Evolutionary conservation across 2,113 vertebrate genomes (phyloP), one percentile per base, ranked within the genome.

Genomic region (Columbina picui): DNA sequence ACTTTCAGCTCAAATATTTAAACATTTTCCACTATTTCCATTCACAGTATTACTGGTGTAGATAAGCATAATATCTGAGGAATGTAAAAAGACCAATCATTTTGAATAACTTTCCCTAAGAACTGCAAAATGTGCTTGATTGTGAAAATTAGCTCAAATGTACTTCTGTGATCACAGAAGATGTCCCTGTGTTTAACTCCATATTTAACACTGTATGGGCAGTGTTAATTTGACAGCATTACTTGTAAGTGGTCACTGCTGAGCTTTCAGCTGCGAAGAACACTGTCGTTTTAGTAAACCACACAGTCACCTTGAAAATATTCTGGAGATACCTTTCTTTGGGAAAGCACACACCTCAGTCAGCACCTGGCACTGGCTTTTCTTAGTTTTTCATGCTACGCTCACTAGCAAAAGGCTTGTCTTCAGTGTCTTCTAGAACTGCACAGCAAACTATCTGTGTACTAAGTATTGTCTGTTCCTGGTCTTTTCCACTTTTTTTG

Each of bases 401-500:
- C n/a, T 87, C 45, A n/a, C 60, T 27, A 20, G 39, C 50, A 81
- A 71, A 68, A 61, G 52, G 53, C 76, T 93, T 27, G 47, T 93
- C 83, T 83, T 80, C 4, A 4, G 9, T 76, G 38, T 91, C 49
- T 76, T 69, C 56, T 77, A 1, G 39, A 41, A 74, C 59, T 71
- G 38, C 76, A 81, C 81, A 89, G 53, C 74, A 74, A 71, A 56
- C 9, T 87, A 6, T 85, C 67, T 91, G 90, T 96, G 34, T 87
- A 64, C 89, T 92, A 89, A 79, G 71, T 76, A 14, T 55, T 87
- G 80, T 93, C 63, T 89, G 69, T 93, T 93, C 86, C 82, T 91
- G 56, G 52, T 93, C 93, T 92, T 71, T 83, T 71, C 47, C 60
- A 45, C 69, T 81, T 77, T 57, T 57, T 67, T 49, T 93, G 82